These are phyloP conservation scores for Netelia inedita DNA, from an alignment of 2,888 invertebrate species.

Conservation along the genomic window DNA sequence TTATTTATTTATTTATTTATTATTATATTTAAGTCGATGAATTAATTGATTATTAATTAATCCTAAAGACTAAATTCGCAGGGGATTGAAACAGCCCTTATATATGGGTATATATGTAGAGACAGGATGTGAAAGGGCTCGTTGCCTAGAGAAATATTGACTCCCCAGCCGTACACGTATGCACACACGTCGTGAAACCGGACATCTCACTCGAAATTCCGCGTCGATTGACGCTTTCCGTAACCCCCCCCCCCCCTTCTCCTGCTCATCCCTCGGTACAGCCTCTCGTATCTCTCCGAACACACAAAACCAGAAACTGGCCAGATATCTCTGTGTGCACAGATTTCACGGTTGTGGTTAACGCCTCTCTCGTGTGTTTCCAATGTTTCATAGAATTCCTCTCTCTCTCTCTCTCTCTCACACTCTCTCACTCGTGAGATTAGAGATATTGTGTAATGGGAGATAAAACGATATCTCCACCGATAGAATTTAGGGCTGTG, in stretches of 20 bases:
- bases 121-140: slow-evolving; percentile 12
- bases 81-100: too few species aligned
- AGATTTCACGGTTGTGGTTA: slow-evolving; percentile 39
- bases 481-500: background rate
- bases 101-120: background rate
- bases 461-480: slow-evolving; percentile 8
- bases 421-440: slow-evolving; percentile 19
- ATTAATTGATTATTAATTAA: too few species aligned
- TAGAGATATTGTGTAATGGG: background rate
- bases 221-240: slow-evolving; percentile 14
- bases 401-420: slow-evolving; percentile 1
- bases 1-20: too few species aligned
- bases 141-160: slow-evolving; percentile 12
- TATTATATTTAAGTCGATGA: too few species aligned
- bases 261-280: background rate
- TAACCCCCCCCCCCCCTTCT: background rate
- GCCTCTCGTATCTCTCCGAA: slow-evolving; percentile 4
- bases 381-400: slow-evolving; percentile 19
- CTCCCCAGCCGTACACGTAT: slow-evolving; percentile 6
- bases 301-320: slow-evolving; percentile 37
- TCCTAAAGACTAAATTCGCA: too few species aligned
- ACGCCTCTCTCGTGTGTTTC: slow-evolving; percentile 43
- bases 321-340: slow-evolving; percentile 31
- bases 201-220: background rate
- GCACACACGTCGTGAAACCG: background rate